These are phyloP conservation scores for Chironomus riparius DNA, from an alignment of 2,888 invertebrate genomes.

Conservation along the genomic window DNA sequence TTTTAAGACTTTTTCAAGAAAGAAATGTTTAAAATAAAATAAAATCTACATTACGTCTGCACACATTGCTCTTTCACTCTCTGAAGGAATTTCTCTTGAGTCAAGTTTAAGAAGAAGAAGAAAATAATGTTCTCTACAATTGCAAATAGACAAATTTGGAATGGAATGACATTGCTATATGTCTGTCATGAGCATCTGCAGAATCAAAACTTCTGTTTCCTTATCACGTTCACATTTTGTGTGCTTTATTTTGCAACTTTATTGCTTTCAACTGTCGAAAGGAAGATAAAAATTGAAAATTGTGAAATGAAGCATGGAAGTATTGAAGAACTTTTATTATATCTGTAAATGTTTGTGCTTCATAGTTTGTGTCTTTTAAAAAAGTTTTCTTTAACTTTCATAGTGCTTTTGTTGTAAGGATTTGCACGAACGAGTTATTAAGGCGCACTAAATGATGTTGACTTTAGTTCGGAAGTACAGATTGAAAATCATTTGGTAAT, in stretches of 20 bases:
- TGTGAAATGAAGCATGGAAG: conserved; percentile 1
- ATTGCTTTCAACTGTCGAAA: background rate
- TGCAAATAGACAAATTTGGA: conserved; percentile 2
- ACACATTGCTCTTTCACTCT: conserved; percentile 14
- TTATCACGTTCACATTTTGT: background rate
- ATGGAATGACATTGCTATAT: background rate
- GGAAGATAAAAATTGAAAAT: background rate
- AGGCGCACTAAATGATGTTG: no score
- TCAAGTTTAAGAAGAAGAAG: background rate
- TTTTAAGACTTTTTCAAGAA: background rate
- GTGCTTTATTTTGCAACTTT: background rate
- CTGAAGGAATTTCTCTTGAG: conserved; percentile 18
- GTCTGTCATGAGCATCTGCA: conserved; percentile 1
- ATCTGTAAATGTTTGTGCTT: no score
- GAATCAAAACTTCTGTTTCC: background rate
- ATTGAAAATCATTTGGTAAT: no score
- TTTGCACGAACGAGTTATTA: no score
- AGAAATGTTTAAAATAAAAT: background rate
- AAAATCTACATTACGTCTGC: conserved; percentile 23
- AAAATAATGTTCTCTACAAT: background rate
- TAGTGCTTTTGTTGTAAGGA: no score
- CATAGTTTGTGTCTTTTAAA: no score
- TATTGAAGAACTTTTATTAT: background rate
- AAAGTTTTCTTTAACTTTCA: no score
- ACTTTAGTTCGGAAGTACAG: no score